Base-by-base conservation (phyloP, 1,140 invertebrate species). In the Ceratosolen fusciceps region DNA sequence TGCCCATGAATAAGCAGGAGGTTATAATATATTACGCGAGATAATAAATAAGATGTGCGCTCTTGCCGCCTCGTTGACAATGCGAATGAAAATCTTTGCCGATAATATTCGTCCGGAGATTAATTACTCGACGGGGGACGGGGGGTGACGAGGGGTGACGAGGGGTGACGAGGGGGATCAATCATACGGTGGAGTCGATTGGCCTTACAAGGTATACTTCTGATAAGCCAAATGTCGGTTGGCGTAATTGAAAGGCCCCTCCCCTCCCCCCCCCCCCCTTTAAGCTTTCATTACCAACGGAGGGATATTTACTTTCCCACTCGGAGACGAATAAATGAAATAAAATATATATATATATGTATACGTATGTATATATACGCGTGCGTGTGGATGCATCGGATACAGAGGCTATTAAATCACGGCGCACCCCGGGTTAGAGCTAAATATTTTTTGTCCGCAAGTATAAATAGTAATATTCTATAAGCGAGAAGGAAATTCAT, bases 381-480 rank as follows among this genome's bases (percentile, higher is more conserved):
- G n/a, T n/a, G n/a, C n/a, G n/a, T n/a, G n/a, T n/a, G 14, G 58
- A 56, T 74, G 37, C 58, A 74, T 72, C 34, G 37, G 31, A 37
- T 2, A 21, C 10, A 10, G 21, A 65, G 12, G 39, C 16, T 49
- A 72, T 31, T 72, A 78, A 78, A 78, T 78, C 77, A 78, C 43
- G 31, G 14, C 58, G 12, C 5, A 67, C 16, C 47, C 19, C 12
- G 31, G 52, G n/a, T 21, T 12, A 3, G 39, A 74, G n/a, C 47
- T 73, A 73, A 73, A 73, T 67, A 73, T 73, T 79, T 39, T 67
- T 74, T 67, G 60, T 74, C 60, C 71, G 21, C 60, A 16, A 62
- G 56, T 72, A 70, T 78, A 76, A 76, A 82, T 76, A 77, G 68
- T 52, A 71, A 24, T 39, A 62, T 29, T 47, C 34, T 26, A 49